Evolutionary conservation across 1,140 invertebrate genomes (phyloP).

Genomic region (Hyposmocoma kahamanoa): DNA sequence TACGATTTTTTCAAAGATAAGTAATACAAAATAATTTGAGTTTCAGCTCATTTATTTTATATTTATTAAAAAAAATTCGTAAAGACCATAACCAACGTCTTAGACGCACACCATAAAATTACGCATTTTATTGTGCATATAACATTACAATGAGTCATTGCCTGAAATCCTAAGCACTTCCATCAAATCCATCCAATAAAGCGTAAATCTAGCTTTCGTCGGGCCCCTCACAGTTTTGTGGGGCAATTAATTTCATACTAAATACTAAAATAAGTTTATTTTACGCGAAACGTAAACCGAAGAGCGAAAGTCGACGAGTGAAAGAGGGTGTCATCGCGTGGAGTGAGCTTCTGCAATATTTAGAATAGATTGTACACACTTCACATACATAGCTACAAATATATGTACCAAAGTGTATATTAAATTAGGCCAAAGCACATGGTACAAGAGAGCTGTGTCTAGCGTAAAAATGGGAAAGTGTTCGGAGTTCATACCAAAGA

Average conservation of each 20-base stretch:
- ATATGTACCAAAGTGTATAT: too few relatives aligned
- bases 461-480: too few relatives aligned
- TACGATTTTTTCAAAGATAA: too few relatives aligned
- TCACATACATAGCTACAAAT: too few relatives aligned
- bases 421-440: too few relatives aligned
- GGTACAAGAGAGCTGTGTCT: too few relatives aligned
- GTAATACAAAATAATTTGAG: too few relatives aligned
- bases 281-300: slow-evolving; percentile 38
- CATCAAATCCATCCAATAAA: slow-evolving; percentile 44
- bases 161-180: slow-evolving; percentile 7
- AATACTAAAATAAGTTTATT: slow-evolving; percentile 61
- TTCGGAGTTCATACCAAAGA: too few relatives aligned
- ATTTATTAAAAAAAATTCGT: too few relatives aligned
- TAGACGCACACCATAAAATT: background rate
- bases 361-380: too few relatives aligned
- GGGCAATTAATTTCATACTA: slow-evolving; percentile 56
- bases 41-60: too few relatives aligned
- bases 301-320: slow-evolving; percentile 21
- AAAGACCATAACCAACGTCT: too few relatives aligned
- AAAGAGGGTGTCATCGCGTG: slow-evolving; percentile 8
- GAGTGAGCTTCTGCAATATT: slow-evolving; percentile 10
- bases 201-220: slow-evolving; percentile 28
- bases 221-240: slow-evolving; percentile 34
- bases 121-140: slow-evolving; percentile 1
- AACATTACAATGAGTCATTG: slow-evolving; percentile 1